Base-by-base conservation (phyloP, 2,888 invertebrate species). In the Epirrhoe alternata region DNA sequence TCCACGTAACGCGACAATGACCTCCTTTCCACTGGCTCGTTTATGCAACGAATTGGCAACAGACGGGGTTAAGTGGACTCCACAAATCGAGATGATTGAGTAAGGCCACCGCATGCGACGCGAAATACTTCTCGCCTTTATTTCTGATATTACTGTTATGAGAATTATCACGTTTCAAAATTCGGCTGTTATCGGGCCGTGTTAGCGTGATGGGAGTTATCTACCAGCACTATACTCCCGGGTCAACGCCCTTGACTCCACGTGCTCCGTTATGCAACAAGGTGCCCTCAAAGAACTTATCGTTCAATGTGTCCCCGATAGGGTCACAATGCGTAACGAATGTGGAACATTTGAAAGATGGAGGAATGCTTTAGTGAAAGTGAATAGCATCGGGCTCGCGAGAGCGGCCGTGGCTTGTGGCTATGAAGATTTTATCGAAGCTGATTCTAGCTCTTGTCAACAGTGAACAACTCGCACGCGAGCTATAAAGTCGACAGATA, bases 11-110 rank as follows among this genome's bases (percentile, higher is more conserved):
- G 84, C 86, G 92, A 86, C 91, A 92, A 90, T 92, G 92, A 92
- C 92, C 92, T 86, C 85, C 86, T 90, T 68, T 84, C 83, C 85
- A 86, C 86, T 88, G 86, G 90, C 89, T 86, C 89, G 88, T 90
- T 92, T 89, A 89, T 91, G 92, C 90, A 92, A 92, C 82, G 78
- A 87, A 86, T 87, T 88, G 85, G 84, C 85, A 85, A 84, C 82
- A 77, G 77, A 73, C 80, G 78, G 74, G 72, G 77, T 79, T 79
- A 86, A 87, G 86, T 88, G 83, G 86, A 86, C 84, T 86, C 81
- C 84, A 77, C 78, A 72, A 76, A 75, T 84, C 80, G 49, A 85
- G 81, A 83, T 77, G 81, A 80, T 89, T 89, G 86, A 83, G 86
- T 85, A 89, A 90, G 85, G 79, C 80, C 84, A 79, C 68, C 77